These are phyloP conservation scores for Phoenoteleia sp. DNA, from an alignment of 2,888 invertebrate genomes.

Conservation along the genomic window DNA sequence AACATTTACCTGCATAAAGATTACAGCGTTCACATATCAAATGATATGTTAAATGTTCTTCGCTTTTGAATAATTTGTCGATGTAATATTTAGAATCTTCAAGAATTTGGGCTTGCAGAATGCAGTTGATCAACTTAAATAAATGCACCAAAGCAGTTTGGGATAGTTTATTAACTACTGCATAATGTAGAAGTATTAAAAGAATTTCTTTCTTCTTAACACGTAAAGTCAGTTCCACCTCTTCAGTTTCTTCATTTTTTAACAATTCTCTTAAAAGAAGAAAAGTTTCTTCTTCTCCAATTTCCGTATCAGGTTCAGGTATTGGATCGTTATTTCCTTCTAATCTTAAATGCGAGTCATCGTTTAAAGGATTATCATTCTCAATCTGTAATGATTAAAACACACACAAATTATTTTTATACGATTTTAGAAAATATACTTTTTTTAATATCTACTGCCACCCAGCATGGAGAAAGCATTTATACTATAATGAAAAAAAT, in stretches of 20 bases:
- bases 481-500: too few species aligned
- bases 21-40: constrained; percentile 14
- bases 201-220: constrained; percentile 17
- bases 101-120: neutral
- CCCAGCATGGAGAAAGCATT: too few species aligned
- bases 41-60: constrained; percentile 2
- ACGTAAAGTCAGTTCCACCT: neutral
- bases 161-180: neutral
- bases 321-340: neutral
- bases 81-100: constrained; percentile 16
- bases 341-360: neutral
- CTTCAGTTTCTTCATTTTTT: neutral
- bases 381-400: neutral
- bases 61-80: constrained; percentile 13
- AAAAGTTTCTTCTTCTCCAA: neutral
- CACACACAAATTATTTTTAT: neutral
- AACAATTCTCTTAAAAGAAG: neutral
- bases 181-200: constrained; percentile 16
- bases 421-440: too few species aligned
- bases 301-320: neutral
- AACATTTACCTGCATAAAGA: neutral
- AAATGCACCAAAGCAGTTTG: constrained; percentile 9
- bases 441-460: too few species aligned
- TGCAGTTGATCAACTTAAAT: constrained; percentile 34
- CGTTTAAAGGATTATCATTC: neutral